These are phyloP conservation scores for Apodemus agrarius DNA, from an alignment of 2,797 vertebrate species.

Conservation along the genomic window DNA sequence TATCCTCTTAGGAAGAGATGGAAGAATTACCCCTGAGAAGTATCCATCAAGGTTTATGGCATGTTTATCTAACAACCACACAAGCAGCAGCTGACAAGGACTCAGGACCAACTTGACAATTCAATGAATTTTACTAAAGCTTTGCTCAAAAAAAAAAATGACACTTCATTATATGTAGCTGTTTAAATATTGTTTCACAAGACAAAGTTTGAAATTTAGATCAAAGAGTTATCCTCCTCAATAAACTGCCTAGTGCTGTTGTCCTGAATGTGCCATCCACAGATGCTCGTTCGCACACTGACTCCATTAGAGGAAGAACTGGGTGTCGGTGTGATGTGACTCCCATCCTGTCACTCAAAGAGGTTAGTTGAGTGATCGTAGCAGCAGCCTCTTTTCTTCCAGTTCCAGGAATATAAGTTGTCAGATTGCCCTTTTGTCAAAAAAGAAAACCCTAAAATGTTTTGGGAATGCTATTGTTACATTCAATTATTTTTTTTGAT, in stretches of 20 bases:
- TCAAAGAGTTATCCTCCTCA: not conserved
- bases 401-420: not conserved
- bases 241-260: not conserved
- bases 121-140: not conserved
- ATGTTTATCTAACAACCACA: not conserved
- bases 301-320: not conserved
- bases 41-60: not conserved
- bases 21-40: not conserved
- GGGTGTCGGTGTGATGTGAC: not conserved
- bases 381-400: not conserved
- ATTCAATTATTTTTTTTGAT: not conserved
- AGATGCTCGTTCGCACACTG: accelerated
- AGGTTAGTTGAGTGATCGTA: not conserved
- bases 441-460: not conserved
- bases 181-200: not conserved
- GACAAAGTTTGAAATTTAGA: not conserved
- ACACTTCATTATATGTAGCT: not conserved
- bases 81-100: not conserved
- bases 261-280: not conserved
- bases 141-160: not conserved
- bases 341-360: not conserved
- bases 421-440: not conserved
- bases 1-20: not conserved
- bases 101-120: not conserved
- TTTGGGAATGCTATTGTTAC: not conserved